phyloP scores from a whole-genome alignment of 2,888 invertebrate species.

The Yponomeuta evonymella region DNA sequence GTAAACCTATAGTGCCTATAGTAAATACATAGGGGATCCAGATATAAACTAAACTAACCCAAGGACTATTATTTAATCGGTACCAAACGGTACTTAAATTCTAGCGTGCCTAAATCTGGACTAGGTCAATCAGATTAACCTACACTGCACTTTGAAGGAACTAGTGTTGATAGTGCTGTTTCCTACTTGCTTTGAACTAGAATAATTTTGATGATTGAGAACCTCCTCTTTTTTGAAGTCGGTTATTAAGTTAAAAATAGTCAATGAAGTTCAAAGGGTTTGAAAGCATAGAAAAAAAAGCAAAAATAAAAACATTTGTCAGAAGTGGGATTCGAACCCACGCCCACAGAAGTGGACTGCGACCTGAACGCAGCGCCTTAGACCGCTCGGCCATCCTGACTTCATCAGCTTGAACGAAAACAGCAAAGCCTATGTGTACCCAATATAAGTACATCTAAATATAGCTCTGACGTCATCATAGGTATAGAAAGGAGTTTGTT shows the following conservation, averaged over 20 bases:
- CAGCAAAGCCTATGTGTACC: conserved; percentile 6
- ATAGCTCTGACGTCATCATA: conserved; percentile 15
- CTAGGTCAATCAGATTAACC: background rate
- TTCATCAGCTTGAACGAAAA: background rate
- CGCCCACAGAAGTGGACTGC: conserved; percentile 72
- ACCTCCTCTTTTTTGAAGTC: no score
- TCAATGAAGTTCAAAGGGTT: no score
- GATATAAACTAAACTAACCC: background rate
- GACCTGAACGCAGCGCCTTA: conserved; percentile 66
- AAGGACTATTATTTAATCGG: background rate
- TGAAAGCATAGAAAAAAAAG: conserved; percentile 15
- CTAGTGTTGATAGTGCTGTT: background rate
- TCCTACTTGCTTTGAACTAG: no score
- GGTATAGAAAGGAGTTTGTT: background rate
- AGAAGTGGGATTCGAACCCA: conserved; percentile 72
- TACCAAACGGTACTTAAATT: no score
- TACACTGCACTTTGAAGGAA: background rate
- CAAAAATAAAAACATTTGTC: conserved; percentile 34
- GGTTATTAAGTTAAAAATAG: no score
- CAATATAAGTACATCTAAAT: conserved; percentile 1
- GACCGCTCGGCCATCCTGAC: conserved; percentile 25
- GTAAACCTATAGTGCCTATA: no score
- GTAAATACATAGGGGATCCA: background rate
- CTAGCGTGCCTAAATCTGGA: background rate
- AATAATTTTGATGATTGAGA: no score